Conservation (phyloP, 2,888 invertebrate species). For the Falcaria lacertinaria region DNA sequence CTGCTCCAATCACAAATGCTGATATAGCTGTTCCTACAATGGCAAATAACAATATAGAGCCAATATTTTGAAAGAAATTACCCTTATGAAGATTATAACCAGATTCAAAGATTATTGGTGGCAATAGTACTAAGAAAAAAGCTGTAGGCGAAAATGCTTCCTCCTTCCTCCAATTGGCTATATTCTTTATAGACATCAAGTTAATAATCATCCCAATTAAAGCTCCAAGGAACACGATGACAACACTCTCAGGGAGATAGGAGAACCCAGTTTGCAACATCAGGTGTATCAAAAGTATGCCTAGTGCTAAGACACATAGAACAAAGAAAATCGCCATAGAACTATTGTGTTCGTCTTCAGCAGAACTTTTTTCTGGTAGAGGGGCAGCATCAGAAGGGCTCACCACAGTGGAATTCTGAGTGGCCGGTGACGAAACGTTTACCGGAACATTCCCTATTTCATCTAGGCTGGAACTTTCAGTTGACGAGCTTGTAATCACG, state of each 20-base stretch:
- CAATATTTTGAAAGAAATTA: slow-evolving; percentile 97
- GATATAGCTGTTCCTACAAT: slow-evolving; percentile 98
- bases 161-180: slow-evolving; percentile 97
- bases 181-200: slow-evolving; percentile 91
- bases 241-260: slow-evolving; percentile 98
- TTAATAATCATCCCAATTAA: slow-evolving; percentile 95
- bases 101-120: slow-evolving; percentile 99
- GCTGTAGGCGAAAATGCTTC: slow-evolving; percentile 99
- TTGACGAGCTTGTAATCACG: slow-evolving; percentile 36
- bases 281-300: slow-evolving; percentile 95
- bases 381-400: slow-evolving; percentile 87
- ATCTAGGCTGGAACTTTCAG: slow-evolving; percentile 47
- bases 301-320: slow-evolving; percentile 94
- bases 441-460: slow-evolving; percentile 53
- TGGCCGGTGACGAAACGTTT: slow-evolving; percentile 50
- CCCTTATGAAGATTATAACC: slow-evolving; percentile 99
- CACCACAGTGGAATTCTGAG: slow-evolving; percentile 63
- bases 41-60: slow-evolving; percentile 98
- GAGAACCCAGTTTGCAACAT: slow-evolving; percentile 97
- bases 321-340: slow-evolving; percentile 99
- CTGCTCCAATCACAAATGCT: slow-evolving; percentile 97
- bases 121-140: slow-evolving; percentile 96
- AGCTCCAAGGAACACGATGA: slow-evolving; percentile 96
- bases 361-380: slow-evolving; percentile 92
- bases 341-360: slow-evolving; percentile 97